Conservation (phyloP, 2,113 vertebrate species). For the Halcyon senegalensis region DNA sequence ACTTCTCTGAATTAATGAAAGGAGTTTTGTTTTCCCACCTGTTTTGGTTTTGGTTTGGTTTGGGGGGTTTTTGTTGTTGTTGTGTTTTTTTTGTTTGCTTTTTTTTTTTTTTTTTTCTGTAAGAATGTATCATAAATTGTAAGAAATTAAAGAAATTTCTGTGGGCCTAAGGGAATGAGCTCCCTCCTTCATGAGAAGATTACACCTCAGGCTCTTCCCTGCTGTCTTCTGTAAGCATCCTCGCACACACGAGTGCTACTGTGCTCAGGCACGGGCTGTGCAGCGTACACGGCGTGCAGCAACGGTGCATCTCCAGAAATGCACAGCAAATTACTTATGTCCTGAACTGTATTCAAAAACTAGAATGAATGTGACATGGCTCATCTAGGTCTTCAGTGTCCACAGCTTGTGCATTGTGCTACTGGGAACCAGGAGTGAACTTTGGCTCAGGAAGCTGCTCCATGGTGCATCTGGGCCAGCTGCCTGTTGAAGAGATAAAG, state of each 20-base stretch:
- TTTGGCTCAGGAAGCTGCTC: background rate
- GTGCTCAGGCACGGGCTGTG: background rate
- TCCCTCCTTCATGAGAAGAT: background rate
- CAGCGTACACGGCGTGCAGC: accelerated
- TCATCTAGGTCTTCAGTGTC: background rate
- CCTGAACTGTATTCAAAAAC: background rate
- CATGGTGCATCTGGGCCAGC: accelerated
- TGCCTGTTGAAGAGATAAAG: background rate
- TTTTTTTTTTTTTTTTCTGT: background rate
- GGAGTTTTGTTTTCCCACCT: background rate
- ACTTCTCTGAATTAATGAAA: background rate
- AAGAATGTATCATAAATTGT: background rate
- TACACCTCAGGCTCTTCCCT: background rate
- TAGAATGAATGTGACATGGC: accelerated
- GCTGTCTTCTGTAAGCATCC: conserved; percentile 6
- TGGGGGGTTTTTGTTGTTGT: too few relatives aligned
- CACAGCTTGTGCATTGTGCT: accelerated
- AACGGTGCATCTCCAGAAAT: background rate
- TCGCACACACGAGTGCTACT: background rate
- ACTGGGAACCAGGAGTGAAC: background rate
- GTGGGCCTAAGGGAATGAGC: background rate
- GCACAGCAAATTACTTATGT: accelerated
- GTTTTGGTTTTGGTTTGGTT: too few relatives aligned
- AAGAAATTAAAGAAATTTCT: background rate
- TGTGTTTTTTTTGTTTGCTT: background rate